phyloP scores from a whole-genome alignment of 2,113 vertebrate genomes.

The Cynoglossus semilaevis region DNA sequence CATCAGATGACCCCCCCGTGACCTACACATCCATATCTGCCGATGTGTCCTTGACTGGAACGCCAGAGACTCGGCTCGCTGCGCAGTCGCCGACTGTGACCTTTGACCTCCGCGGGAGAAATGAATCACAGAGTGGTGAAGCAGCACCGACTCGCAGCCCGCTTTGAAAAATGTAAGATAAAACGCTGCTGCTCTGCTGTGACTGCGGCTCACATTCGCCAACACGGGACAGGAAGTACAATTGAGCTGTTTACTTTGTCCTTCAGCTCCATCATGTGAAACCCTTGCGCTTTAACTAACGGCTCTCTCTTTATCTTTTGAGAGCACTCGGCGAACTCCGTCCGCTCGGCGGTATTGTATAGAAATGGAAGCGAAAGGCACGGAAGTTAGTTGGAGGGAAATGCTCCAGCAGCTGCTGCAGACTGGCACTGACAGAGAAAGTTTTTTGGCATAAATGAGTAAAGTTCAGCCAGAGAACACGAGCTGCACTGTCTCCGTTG shows the following conservation, averaged over 20 bases:
- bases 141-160: not conserved
- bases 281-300: not conserved
- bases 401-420: not conserved
- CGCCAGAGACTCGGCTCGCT: conserved; percentile 1
- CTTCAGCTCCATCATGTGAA: not conserved
- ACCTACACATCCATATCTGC: conserved; percentile 6
- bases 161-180: not conserved
- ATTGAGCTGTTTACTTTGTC: not conserved
- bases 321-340: no score
- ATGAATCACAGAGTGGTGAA: conserved; percentile 4
- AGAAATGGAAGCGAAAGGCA: not conserved
- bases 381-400: not conserved
- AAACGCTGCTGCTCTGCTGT: not conserved
- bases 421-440: not conserved
- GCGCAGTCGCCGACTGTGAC: conserved; percentile 10
- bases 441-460: not conserved
- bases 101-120: conserved; percentile 21
- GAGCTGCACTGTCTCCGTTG: not conserved
- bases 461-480: not conserved
- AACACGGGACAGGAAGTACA: not conserved
- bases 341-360: not conserved
- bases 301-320: not conserved
- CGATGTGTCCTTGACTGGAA: conserved; percentile 35
- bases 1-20: conserved; percentile 22
- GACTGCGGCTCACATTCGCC: not conserved